Conservation (phyloP, 2,888 invertebrate genomes). For the Xestoiulus laeticollis region DNA sequence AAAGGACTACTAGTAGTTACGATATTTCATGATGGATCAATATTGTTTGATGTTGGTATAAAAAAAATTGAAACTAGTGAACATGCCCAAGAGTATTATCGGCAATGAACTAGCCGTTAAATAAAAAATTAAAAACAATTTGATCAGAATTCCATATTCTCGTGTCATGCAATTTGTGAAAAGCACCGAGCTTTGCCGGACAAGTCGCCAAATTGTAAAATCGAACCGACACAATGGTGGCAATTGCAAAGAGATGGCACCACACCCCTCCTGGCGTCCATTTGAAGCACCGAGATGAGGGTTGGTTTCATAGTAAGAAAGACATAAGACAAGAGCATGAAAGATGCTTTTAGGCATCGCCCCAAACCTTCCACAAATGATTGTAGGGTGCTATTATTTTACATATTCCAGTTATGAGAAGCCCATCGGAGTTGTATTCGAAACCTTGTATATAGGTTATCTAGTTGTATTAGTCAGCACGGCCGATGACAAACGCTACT, state of each 20-base stretch:
- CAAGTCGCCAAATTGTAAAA: background rate
- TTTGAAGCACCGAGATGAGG: background rate
- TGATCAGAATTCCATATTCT: background rate
- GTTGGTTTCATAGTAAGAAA: background rate
- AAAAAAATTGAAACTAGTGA: too few relatives aligned
- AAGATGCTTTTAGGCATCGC: background rate
- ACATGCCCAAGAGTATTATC: background rate
- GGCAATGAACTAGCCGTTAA: background rate
- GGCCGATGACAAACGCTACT: background rate
- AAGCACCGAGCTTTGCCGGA: background rate
- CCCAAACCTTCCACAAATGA: slow-evolving; percentile 12
- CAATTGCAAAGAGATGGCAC: background rate
- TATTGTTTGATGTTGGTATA: too few relatives aligned
- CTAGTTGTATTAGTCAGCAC: background rate
- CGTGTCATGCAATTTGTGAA: background rate
- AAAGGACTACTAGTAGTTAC: background rate
- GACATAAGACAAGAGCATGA: background rate
- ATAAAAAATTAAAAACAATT: background rate
- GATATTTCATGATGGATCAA: background rate
- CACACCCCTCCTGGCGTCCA: background rate
- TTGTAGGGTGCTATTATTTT: background rate
- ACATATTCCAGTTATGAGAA: background rate
- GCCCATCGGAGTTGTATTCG: background rate
- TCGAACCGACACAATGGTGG: background rate
- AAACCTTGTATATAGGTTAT: background rate